These are phyloP conservation scores for Lasioglossum albipes DNA, from an alignment of 1,140 invertebrate genomes.

Conservation along the genomic window DNA sequence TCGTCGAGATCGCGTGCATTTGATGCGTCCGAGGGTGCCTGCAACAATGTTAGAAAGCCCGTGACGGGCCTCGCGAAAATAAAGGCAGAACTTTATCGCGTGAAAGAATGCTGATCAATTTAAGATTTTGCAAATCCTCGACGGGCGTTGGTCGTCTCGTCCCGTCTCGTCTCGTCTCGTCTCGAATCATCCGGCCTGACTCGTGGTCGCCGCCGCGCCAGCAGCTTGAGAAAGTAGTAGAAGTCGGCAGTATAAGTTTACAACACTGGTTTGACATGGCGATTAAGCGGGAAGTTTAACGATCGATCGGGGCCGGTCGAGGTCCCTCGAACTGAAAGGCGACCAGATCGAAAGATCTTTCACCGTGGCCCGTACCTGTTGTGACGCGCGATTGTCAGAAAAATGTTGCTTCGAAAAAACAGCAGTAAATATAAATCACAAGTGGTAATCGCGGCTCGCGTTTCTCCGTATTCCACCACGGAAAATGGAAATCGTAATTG, in stretches of 20 bases:
- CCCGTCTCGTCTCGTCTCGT: neutral
- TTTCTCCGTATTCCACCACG: neutral
- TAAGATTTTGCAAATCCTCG: conserved; percentile 49
- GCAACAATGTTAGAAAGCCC: neutral
- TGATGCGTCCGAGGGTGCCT: neutral
- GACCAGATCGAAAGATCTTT: conserved; percentile 48
- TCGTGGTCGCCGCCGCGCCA: conserved; percentile 33
- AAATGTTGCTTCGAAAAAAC: neutral
- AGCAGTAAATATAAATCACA: conserved; percentile 3
- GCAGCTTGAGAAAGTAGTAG: conserved; percentile 59
- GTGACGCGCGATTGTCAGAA: neutral
- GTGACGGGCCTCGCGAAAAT: neutral
- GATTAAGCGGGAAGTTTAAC: conserved; percentile 74
- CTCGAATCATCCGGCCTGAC: conserved; percentile 7
- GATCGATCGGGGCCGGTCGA: conserved; percentile 58
- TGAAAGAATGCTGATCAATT: conserved; percentile 38
- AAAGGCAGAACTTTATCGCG: neutral
- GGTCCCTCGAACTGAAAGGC: conserved; percentile 48
- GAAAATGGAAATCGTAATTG: neutral
- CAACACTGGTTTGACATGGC: conserved; percentile 72
- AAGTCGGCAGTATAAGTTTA: conserved; percentile 68
- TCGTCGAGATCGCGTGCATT: no score
- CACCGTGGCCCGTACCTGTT: conserved; percentile 18
- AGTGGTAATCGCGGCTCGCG: neutral
- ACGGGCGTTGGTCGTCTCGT: conserved; percentile 8